Conservation (phyloP, 2,113 vertebrate species). For the Sceloporus undulatus region DNA sequence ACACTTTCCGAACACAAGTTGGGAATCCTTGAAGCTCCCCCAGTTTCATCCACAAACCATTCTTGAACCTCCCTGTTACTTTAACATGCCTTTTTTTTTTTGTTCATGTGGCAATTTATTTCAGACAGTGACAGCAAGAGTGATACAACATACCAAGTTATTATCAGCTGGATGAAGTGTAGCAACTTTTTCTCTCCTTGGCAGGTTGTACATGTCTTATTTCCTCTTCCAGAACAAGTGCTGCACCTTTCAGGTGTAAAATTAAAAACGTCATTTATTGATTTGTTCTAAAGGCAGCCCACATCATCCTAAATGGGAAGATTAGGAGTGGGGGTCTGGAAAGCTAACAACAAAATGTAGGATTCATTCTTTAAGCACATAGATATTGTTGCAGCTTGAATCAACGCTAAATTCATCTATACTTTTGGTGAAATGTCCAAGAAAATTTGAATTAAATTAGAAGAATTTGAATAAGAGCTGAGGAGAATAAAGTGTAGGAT, state of each 20-base stretch:
- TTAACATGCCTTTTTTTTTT: too few relatives aligned
- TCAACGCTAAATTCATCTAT: neutral
- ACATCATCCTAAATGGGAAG: neutral
- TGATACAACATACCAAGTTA: slow-evolving; percentile 69
- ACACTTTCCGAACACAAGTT: neutral
- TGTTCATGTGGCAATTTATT: too few relatives aligned
- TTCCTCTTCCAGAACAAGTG: slow-evolving; percentile 77
- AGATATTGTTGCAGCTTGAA: neutral
- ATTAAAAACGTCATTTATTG: neutral
- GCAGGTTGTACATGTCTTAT: slow-evolving; percentile 73
- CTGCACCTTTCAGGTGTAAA: slow-evolving; percentile 69
- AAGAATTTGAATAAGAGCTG: neutral
- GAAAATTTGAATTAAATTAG: neutral
- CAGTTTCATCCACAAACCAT: too few relatives aligned
- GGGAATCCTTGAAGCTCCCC: neutral
- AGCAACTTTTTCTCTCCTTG: slow-evolving; percentile 77
- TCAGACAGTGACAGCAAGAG: neutral
- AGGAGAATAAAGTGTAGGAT: too few relatives aligned
- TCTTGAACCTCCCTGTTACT: too few relatives aligned
- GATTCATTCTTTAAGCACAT: neutral
- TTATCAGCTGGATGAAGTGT: slow-evolving; percentile 80
- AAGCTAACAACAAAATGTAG: neutral
- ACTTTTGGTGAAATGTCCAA: neutral
- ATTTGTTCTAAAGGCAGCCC: neutral
- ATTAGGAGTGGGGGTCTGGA: neutral